A percentile compares a stretch with the other conserved stretches of the same genome.
Evolutionary conservation across 2,113 vertebrate genomes (phyloP).

Genomic region (Australoheros scitulus): DNA sequence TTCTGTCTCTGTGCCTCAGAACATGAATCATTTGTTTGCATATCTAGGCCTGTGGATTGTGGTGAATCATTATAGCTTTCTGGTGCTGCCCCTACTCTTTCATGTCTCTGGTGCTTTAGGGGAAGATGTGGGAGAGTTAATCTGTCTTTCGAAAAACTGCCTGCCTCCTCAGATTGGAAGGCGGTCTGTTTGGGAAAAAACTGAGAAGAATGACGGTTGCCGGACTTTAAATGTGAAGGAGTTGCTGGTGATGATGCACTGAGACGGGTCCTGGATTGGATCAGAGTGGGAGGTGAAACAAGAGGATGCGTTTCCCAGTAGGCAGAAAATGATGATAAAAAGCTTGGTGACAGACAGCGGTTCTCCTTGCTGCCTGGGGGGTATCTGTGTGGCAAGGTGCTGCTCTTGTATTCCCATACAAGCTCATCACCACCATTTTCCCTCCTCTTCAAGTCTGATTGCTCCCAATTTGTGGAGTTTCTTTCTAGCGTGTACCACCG

Average conservation of each 20-base stretch:
- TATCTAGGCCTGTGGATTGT: conserved; percentile 37
- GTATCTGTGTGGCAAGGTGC: conserved; percentile 53
- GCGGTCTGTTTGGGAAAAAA: conserved; percentile 26
- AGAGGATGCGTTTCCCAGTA: conserved; percentile 57
- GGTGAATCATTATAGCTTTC: conserved; percentile 50
- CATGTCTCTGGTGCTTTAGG: conserved; percentile 53
- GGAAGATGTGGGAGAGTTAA: conserved; percentile 55
- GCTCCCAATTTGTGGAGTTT: conserved; percentile 14
- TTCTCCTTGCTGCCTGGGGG: conserved; percentile 35
- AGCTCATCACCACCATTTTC: neutral
- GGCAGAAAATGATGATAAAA: conserved; percentile 57
- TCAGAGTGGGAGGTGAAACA: conserved; percentile 51
- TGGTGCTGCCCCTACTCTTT: conserved; percentile 51
- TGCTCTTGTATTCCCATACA: conserved; percentile 59
- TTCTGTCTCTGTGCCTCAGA: conserved; percentile 37
- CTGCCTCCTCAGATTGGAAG: conserved; percentile 21
- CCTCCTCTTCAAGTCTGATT: neutral
- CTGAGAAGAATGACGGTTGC: neutral
- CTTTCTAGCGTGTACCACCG: conserved; percentile 62
- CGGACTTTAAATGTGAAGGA: conserved; percentile 20
- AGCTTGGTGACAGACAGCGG: conserved; percentile 23
- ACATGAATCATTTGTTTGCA: conserved; percentile 49
- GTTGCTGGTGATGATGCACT: neutral
- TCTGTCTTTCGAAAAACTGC: conserved; percentile 34
- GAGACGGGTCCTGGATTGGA: neutral